Percentiles rank a stretch among this genome's conserved stretches.
Conservation (phyloP, 1,140 invertebrate species). For the Archegozetes longisetosus region DNA sequence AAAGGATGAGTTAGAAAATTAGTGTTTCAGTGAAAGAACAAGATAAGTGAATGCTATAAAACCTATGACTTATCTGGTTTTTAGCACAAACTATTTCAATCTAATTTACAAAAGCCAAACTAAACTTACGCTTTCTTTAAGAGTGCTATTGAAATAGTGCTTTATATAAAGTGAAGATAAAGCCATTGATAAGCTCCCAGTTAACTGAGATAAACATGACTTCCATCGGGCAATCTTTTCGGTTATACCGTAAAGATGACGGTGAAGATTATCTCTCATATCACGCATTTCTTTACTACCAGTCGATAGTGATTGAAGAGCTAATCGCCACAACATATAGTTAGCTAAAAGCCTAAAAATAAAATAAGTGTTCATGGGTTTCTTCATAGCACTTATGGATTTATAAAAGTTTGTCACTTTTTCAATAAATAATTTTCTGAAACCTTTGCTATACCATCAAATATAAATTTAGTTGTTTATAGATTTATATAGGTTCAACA, state of each 20-base stretch:
- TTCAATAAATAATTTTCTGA: too few relatives aligned
- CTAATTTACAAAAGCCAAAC: too few relatives aligned
- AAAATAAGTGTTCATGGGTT: neutral
- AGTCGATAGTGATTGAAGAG: slow-evolving; percentile 45
- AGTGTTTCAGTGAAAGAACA: too few relatives aligned
- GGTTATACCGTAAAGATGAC: slow-evolving; percentile 23
- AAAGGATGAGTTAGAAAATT: too few relatives aligned
- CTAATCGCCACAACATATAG: slow-evolving; percentile 52
- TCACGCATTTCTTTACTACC: slow-evolving; percentile 8
- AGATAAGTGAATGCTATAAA: too few relatives aligned
- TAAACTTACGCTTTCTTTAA: slow-evolving; percentile 26
- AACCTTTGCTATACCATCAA: too few relatives aligned
- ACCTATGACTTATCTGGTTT: too few relatives aligned
- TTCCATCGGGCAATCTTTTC: slow-evolving; percentile 25
- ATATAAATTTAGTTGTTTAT: too few relatives aligned
- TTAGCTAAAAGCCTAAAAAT: slow-evolving; percentile 25
- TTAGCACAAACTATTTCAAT: too few relatives aligned
- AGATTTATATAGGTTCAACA: too few relatives aligned
- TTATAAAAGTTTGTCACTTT: too few relatives aligned
- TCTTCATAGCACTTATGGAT: neutral
- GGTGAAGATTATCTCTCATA: slow-evolving; percentile 6
- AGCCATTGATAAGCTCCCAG: slow-evolving; percentile 32
- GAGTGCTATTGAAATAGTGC: slow-evolving; percentile 33
- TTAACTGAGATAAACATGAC: slow-evolving; percentile 23
- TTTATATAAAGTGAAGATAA: slow-evolving; percentile 34